Conservation (phyloP, 2,113 vertebrate species). For the Furnarius figulus region DNA sequence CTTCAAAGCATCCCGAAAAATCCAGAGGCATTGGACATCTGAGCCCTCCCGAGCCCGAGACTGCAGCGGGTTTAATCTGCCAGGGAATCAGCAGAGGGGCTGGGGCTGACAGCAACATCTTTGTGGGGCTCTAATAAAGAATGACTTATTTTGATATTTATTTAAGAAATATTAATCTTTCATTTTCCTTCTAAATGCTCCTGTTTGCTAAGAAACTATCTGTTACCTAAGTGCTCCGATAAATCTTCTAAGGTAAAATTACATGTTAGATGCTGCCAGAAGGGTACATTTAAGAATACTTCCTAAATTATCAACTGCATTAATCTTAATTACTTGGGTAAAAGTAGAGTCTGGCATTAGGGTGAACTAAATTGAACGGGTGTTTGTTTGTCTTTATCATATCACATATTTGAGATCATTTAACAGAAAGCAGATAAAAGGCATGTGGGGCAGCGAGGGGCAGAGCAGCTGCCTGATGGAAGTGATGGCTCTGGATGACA, state of each 20-base stretch:
- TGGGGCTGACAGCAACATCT: not conserved
- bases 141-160: constrained; percentile 53
- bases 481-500: constrained; percentile 14
- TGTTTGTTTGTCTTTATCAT: constrained; percentile 65
- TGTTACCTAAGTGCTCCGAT: constrained; percentile 73
- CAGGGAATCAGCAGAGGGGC: not conserved
- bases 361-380: constrained; percentile 52
- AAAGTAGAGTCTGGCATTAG: constrained; percentile 70
- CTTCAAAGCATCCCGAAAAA: not conserved
- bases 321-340: constrained; percentile 83
- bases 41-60: not conserved
- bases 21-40: not conserved
- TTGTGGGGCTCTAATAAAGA: not conserved
- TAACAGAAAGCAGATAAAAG: constrained; percentile 55
- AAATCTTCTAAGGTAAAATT: constrained; percentile 77
- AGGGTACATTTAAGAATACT: constrained; percentile 71
- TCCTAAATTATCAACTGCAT: constrained; percentile 77
- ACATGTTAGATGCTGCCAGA: constrained; percentile 67
- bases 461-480: not conserved
- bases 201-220: constrained; percentile 73
- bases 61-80: not conserved
- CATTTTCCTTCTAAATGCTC: constrained; percentile 68
- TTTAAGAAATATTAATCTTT: constrained; percentile 65
- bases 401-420: constrained; percentile 73
- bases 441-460: not conserved